Base-by-base conservation (phyloP, 2,797 vertebrate genomes). In the Cichlasoma orientale region DNA sequence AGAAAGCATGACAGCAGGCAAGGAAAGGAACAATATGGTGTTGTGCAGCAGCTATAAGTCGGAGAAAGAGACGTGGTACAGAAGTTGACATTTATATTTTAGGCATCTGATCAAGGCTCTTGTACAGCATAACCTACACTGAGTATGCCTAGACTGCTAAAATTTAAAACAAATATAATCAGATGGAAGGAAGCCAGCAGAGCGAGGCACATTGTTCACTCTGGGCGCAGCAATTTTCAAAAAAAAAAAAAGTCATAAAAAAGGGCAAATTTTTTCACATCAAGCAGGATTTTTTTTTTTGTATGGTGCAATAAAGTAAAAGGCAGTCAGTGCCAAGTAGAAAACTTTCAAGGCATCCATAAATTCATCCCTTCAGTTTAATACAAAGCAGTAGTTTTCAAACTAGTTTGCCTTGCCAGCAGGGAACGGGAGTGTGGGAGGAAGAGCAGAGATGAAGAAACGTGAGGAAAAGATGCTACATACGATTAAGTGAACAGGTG, bases 41-140 rank as follows among this genome's bases (percentile, higher is more conserved):
- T 75, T 80, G 72, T 82, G 27, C 47, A 68, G 80, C 77, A 78
- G 75, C 53, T 55, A 73, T 33, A 11, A 71, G 79, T 80, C 84
- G 78, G 10, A 76, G 27, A 63, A 41, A 78, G 18, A 44, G 23
- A 82, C 14, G 66, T 41, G 52, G 72, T 4, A 66, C 21, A 74
- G 33, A 77, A 50, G 72, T 29, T 71, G 68, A 79, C 77, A 72
- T 82, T 84, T 78, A 55, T 54, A 88, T 89, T 75, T 73, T 57
- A 74, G 86, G 73, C 85, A 56, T 79, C 59, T 85, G 59, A 85
- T 90, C 71, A 79, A 83, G 56, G 72, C 73, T 61, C 66, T 82
- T 31, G 56, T 69, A 83, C 76, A 52, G 31, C 73, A 23, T 36
- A 72, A 74, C 57, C 78, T 81, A 74, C 77, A 72, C 66, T 66